Percentiles rank a stretch among this genome's conserved stretches.
phyloP scores from a whole-genome alignment of 2,888 invertebrate genomes.

The Zaprionus bogoriensis region DNA sequence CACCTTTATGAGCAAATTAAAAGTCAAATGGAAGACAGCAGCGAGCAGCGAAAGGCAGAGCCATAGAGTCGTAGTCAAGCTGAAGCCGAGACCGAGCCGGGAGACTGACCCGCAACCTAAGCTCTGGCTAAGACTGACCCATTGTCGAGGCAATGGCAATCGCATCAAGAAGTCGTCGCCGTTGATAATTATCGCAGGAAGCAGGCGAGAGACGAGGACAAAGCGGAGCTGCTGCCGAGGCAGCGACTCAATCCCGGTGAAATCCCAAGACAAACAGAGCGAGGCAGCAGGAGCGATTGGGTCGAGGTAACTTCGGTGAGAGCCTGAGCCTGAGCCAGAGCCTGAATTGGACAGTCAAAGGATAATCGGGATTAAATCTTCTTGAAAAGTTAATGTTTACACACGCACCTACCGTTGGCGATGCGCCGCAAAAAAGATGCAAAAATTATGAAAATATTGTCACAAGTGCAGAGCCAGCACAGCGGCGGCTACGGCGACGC shows the following conservation, averaged over 20 bases:
- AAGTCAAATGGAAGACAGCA: slow-evolving; percentile 75
- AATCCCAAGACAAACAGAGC: slow-evolving; percentile 61
- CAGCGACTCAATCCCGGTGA: slow-evolving; percentile 40
- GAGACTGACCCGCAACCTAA: slow-evolving; percentile 8
- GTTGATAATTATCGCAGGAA: slow-evolving; percentile 61
- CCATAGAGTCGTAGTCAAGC: too few relatives aligned
- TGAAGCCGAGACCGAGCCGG: too few relatives aligned
- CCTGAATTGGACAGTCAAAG: slow-evolving; percentile 81
- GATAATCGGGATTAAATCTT: slow-evolving; percentile 83
- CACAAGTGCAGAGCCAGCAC: slow-evolving; percentile 76
- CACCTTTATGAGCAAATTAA: slow-evolving; percentile 81
- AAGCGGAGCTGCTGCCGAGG: slow-evolving; percentile 26
- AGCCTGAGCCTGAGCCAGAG: too few relatives aligned
- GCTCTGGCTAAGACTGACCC: slow-evolving; percentile 33
- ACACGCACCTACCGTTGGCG: slow-evolving; percentile 81
- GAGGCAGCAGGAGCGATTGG: slow-evolving; percentile 12
- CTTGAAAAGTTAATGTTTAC: slow-evolving; percentile 83
- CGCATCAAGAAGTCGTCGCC: slow-evolving; percentile 81
- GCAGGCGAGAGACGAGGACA: background rate
- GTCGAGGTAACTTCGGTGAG: slow-evolving; percentile 62
- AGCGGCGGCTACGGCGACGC: background rate
- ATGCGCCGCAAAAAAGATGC: slow-evolving; percentile 66
- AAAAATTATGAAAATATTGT: slow-evolving; percentile 82
- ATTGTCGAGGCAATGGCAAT: slow-evolving; percentile 69
- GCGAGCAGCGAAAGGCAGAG: too few relatives aligned